phyloP scores from a whole-genome alignment of 2,113 vertebrate species.

The Stictonetta naevosa region DNA sequence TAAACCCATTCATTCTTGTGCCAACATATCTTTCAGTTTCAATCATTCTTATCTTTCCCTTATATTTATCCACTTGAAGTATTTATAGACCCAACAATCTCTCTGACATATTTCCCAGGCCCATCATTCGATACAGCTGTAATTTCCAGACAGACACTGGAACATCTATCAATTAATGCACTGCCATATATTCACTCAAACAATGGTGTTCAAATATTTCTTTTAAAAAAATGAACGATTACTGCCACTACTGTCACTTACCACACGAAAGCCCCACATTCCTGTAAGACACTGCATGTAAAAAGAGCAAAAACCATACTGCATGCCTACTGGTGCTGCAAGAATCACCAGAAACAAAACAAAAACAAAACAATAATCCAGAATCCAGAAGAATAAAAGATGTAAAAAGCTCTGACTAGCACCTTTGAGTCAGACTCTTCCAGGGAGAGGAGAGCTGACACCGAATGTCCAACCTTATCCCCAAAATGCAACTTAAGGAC shows the following conservation, averaged over 20 bases:
- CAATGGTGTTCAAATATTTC: neutral
- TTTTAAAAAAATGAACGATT: neutral
- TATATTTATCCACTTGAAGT: neutral
- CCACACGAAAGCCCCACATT: neutral
- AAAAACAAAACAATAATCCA: neutral
- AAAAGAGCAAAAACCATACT: neutral
- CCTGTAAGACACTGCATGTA: neutral
- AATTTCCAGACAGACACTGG: neutral
- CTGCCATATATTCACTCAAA: neutral
- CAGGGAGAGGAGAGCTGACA: neutral
- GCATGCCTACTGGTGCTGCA: neutral
- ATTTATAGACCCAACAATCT: neutral
- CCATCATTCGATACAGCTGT: neutral
- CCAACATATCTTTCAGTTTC: neutral
- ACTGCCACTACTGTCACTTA: neutral
- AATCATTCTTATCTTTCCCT: neutral
- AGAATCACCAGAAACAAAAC: neutral
- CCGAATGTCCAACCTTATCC: neutral
- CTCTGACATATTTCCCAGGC: neutral
- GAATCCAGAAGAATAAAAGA: neutral
- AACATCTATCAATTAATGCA: slow-evolving; percentile 22
- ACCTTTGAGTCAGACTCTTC: neutral
- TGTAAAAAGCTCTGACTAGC: neutral
- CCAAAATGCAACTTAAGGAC: neutral
- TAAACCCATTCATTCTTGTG: neutral